phyloP scores from a whole-genome alignment of 2,888 invertebrate genomes.

The Andricus curvator region DNA sequence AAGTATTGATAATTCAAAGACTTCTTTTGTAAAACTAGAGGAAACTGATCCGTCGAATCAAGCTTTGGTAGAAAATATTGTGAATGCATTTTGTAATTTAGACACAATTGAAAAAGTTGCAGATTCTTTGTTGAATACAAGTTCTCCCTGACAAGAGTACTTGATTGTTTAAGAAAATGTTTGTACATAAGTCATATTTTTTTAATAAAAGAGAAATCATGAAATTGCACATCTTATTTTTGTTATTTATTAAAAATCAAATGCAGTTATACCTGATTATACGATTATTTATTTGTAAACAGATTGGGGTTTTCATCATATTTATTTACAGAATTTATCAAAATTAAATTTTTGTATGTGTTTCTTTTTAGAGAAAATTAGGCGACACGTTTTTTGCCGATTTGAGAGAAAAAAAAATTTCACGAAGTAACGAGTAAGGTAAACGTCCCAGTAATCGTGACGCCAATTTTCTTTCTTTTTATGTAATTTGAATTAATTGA shows the following conservation, averaged over 20 bases:
- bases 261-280: not conserved
- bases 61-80: conserved; percentile 74
- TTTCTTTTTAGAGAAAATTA: too few relatives aligned
- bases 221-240: not conserved
- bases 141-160: not conserved
- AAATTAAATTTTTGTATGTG: not conserved
- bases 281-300: not conserved
- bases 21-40: not conserved
- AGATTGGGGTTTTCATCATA: too few relatives aligned
- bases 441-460: too few relatives aligned
- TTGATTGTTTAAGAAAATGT: not conserved
- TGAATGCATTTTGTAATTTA: conserved; percentile 84
- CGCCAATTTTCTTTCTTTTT: too few relatives aligned
- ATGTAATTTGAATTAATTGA: too few relatives aligned
- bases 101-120: conserved; percentile 80
- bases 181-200: not conserved
- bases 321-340: too few relatives aligned
- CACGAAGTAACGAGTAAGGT: too few relatives aligned
- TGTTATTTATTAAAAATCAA: not conserved
- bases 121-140: conserved; percentile 67
- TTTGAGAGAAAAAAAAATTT: too few relatives aligned
- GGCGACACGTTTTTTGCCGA: too few relatives aligned
- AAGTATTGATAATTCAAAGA: conserved; percentile 11
- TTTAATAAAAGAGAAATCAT: not conserved
- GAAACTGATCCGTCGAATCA: conserved; percentile 4